These are phyloP conservation scores for Oscheius myriophilus DNA, from an alignment of 2,888 invertebrate genomes.

Conservation along the genomic window DNA sequence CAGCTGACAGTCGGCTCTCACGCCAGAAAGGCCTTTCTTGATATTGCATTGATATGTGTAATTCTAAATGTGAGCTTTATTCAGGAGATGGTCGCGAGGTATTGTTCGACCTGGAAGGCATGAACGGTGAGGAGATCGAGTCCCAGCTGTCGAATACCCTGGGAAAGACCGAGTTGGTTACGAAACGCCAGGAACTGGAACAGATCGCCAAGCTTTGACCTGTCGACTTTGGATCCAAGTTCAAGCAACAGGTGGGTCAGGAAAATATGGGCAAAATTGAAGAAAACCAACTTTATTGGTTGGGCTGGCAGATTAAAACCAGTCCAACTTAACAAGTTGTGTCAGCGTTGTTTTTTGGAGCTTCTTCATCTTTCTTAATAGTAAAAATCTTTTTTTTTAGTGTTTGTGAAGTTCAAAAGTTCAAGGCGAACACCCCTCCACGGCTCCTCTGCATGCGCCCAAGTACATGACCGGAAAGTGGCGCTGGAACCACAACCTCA, in stretches of 20 bases:
- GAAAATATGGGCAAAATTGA: too few relatives aligned
- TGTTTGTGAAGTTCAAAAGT: constrained; percentile 70
- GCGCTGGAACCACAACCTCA: constrained; percentile 66
- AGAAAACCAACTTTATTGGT: too few relatives aligned
- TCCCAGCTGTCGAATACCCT: constrained; percentile 75
- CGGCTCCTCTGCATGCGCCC: constrained; percentile 62
- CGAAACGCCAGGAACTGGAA: constrained; percentile 53
- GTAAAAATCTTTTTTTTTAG: constrained; percentile 35
- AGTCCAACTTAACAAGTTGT: too few relatives aligned
- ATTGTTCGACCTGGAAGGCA: constrained; percentile 87
- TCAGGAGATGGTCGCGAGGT: constrained; percentile 80
- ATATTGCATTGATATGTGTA: too few relatives aligned
- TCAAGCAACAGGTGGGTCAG: constrained; percentile 77
- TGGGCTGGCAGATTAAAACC: too few relatives aligned
- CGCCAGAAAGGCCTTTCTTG: background rate
- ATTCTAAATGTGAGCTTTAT: too few relatives aligned
- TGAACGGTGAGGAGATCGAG: constrained; percentile 82
- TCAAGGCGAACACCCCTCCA: constrained; percentile 69
- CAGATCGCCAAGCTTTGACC: constrained; percentile 76
- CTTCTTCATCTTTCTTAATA: too few relatives aligned
- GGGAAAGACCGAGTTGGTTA: constrained; percentile 80
- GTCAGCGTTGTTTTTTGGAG: too few relatives aligned
- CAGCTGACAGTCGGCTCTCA: too few relatives aligned
- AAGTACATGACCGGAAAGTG: constrained; percentile 56
- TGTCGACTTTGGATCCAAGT: constrained; percentile 89